phyloP scores from a whole-genome alignment of 1,140 invertebrate species.

The Drosophila biarmipes region DNA sequence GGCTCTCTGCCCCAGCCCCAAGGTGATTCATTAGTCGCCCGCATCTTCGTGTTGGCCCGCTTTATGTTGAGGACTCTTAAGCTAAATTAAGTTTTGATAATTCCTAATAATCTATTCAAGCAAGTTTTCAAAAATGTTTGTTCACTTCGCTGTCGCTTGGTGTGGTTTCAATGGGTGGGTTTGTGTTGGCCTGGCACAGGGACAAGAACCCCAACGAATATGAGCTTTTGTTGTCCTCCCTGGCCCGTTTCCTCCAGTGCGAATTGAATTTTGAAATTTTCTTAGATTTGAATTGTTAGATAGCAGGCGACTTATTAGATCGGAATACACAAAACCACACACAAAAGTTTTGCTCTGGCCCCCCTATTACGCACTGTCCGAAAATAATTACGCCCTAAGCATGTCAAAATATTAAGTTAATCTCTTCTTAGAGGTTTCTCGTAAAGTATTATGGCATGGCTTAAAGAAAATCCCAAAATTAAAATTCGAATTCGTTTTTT shows the following conservation, averaged over 20 bases:
- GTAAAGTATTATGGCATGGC: too few species aligned
- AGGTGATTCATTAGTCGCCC: constrained; percentile 64
- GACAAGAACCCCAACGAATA: constrained; percentile 1
- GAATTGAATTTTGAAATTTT: constrained; percentile 81
- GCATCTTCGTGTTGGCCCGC: constrained; percentile 15
- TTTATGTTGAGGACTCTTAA: constrained; percentile 45
- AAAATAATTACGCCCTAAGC: background rate
- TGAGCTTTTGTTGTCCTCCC: constrained; percentile 59
- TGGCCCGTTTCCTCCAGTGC: constrained; percentile 10
- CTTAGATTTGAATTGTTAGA: constrained; percentile 73
- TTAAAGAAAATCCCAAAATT: background rate
- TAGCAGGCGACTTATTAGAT: constrained; percentile 70
- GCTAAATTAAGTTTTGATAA: constrained; percentile 83
- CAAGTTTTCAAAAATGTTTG: constrained; percentile 78
- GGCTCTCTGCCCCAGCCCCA: constrained; percentile 11
- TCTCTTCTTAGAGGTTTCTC: too few species aligned
- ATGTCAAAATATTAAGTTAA: too few species aligned
- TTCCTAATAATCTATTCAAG: constrained; percentile 83
- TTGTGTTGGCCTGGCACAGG: constrained; percentile 3
- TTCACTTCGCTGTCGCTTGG: constrained; percentile 61
- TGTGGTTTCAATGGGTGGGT: constrained; percentile 21
- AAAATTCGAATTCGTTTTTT: too few species aligned
- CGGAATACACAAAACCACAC: constrained; percentile 36
- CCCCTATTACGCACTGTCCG: constrained; percentile 17
- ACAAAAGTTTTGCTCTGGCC: constrained; percentile 61